Percentiles rank a stretch among this genome's conserved stretches.
phyloP scores from a whole-genome alignment of 2,113 vertebrate species.

The Pygoscelis antarcticus region DNA sequence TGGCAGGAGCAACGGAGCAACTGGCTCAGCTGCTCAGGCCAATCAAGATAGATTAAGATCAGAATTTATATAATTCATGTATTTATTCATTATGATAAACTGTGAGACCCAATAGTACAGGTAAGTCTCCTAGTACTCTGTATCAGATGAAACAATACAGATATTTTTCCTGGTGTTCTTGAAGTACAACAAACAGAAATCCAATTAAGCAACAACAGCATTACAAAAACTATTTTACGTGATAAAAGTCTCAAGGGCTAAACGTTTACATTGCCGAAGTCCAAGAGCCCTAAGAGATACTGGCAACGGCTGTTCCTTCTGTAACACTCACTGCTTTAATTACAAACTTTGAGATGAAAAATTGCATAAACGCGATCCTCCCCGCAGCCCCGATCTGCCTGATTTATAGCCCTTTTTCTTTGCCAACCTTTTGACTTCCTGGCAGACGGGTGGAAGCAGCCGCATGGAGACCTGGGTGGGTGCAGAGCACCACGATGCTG shows the following conservation, averaged over 20 bases:
- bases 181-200: conserved; percentile 34
- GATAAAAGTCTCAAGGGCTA: not conserved
- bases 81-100: conserved; percentile 16
- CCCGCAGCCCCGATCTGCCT: not conserved
- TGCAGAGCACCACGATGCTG: not conserved
- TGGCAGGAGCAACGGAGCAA: not conserved
- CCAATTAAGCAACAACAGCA: not conserved
- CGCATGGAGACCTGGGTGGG: not conserved
- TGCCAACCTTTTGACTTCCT: not conserved
- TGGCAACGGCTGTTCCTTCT: not conserved
- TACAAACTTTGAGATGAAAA: conserved; percentile 18
- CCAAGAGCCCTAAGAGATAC: not conserved
- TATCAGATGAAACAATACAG: not conserved
- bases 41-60: conserved; percentile 24
- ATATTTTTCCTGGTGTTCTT: not conserved
- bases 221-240: not conserved
- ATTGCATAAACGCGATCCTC: not conserved
- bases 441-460: not conserved
- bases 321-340: not conserved
- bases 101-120: not conserved
- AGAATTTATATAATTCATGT: conserved; percentile 26
- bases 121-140: not conserved
- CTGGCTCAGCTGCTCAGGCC: not conserved
- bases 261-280: not conserved
- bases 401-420: not conserved